Percentiles rank a stretch among this genome's conserved stretches.
These are phyloP conservation scores for Leptinotarsa juncta DNA, from an alignment of 2,888 invertebrate genomes.

Conservation along the genomic window DNA sequence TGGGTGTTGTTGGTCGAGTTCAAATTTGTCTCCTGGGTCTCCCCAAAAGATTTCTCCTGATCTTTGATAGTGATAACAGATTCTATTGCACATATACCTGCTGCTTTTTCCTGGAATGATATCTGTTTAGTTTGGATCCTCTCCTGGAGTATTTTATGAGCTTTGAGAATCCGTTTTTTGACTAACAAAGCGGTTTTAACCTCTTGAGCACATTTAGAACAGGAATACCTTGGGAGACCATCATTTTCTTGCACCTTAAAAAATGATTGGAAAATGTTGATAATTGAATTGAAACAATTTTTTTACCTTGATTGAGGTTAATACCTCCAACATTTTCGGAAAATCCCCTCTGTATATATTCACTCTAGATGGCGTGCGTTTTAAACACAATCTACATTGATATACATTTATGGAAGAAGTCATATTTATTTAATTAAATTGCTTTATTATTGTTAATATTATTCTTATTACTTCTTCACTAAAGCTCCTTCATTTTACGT, in stretches of 20 bases:
- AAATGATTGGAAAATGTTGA: slow-evolving; percentile 27
- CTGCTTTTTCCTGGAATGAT: slow-evolving; percentile 5
- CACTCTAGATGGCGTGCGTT: slow-evolving; percentile 48
- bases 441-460: too few relatives aligned
- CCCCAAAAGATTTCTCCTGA: too few relatives aligned
- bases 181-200: slow-evolving; percentile 54
- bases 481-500: too few relatives aligned
- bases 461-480: too few relatives aligned
- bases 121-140: slow-evolving; percentile 30
- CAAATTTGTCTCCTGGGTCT: too few relatives aligned
- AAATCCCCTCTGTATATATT: slow-evolving; percentile 54
- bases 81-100: not conserved
- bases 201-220: slow-evolving; percentile 55
- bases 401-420: slow-evolving; percentile 32
- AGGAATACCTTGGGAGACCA: slow-evolving; percentile 54
- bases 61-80: not conserved
- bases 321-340: slow-evolving; percentile 55
- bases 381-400: slow-evolving; percentile 56
- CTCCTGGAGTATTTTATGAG: slow-evolving; percentile 50
- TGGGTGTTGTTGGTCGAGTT: not conserved
- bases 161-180: slow-evolving; percentile 54
- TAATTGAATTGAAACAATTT: not conserved
- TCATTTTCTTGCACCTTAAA: slow-evolving; percentile 53
- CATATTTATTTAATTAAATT: too few relatives aligned
- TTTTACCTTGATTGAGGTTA: slow-evolving; percentile 56